A percentile compares a stretch with the other conserved stretches of the same genome.
Conservation (phyloP, 2,113 vertebrate species). For the Proteles cristata region DNA sequence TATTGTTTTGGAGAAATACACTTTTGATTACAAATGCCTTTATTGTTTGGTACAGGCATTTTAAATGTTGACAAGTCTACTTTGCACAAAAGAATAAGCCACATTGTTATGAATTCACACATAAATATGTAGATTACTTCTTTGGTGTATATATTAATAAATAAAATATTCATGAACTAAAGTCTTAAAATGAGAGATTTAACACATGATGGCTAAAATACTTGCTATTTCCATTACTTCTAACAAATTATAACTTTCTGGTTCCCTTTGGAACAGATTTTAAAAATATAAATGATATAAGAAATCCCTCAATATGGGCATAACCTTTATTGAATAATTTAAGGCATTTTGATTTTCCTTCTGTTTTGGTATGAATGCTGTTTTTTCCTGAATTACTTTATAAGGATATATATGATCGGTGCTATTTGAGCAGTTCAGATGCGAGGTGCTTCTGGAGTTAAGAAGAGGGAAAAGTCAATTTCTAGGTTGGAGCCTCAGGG, state of each 20-base stretch:
- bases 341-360: conserved; percentile 37
- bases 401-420: neutral
- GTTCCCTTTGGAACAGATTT: conserved; percentile 49
- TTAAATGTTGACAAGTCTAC: conserved; percentile 63
- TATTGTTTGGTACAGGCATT: conserved; percentile 52
- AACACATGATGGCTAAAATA: conserved; percentile 29
- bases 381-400: conserved; percentile 2
- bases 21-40: conserved; percentile 67
- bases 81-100: conserved; percentile 53
- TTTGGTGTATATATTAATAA: conserved; percentile 73
- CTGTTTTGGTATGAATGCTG: neutral
- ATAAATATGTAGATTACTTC: conserved; percentile 73
- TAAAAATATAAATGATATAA: conserved; percentile 50
- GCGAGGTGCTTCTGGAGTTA: neutral
- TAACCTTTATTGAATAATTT: conserved; percentile 51
- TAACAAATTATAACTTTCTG: conserved; percentile 31
- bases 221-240: conserved; percentile 49
- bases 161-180: conserved; percentile 77
- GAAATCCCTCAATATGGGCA: neutral
- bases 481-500: neutral
- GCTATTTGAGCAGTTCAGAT: neutral
- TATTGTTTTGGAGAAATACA: conserved; percentile 63
- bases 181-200: conserved; percentile 58
- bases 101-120: conserved; percentile 50
- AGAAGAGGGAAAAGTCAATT: neutral